These are phyloP conservation scores for Acanthopleura granulata DNA, from an alignment of 2,888 invertebrate genomes.

Conservation along the genomic window DNA sequence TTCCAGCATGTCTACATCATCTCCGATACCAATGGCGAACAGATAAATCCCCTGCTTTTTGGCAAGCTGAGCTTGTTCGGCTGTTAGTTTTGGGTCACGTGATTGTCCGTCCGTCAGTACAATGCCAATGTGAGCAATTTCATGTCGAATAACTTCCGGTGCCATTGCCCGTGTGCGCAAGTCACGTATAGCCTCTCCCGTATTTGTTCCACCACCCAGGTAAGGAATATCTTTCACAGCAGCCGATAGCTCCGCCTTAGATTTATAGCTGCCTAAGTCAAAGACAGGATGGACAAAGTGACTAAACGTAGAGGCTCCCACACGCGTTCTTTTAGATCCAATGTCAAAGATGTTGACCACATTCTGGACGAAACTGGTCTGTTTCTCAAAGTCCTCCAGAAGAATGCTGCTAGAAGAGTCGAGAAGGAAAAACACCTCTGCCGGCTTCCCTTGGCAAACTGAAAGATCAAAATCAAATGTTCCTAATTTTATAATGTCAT, in stretches of 20 bases:
- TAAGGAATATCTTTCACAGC: slow-evolving; percentile 31
- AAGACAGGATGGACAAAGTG: slow-evolving; percentile 40
- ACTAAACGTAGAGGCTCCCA: slow-evolving; percentile 54
- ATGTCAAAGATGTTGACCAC: slow-evolving; percentile 53
- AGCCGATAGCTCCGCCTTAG: slow-evolving; percentile 34
- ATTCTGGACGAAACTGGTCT: slow-evolving; percentile 47
- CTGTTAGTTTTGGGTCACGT: slow-evolving; percentile 41
- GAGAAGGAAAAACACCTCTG: slow-evolving; percentile 54
- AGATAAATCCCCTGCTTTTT: slow-evolving; percentile 55
- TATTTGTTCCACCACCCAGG: slow-evolving; percentile 36
- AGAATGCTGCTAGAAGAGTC: slow-evolving; percentile 59
- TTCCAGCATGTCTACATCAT: slow-evolving; percentile 48
- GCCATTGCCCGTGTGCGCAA: slow-evolving; percentile 38
- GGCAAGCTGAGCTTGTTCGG: slow-evolving; percentile 41
- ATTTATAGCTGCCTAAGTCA: slow-evolving; percentile 34
- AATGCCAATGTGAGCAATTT: slow-evolving; percentile 52
- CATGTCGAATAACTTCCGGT: slow-evolving; percentile 33
- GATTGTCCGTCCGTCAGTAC: slow-evolving; percentile 60
- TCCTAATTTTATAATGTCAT: no score
- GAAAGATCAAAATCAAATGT: slow-evolving; percentile 12
- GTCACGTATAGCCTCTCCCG: slow-evolving; percentile 34
- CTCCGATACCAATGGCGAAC: slow-evolving; percentile 64
- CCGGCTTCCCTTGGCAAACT: slow-evolving; percentile 51
- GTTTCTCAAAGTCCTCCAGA: slow-evolving; percentile 51
- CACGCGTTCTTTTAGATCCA: slow-evolving; percentile 42